Evolutionary conservation across 2,113 vertebrate species (phyloP).

Genomic region (Cottus gobio): DNA sequence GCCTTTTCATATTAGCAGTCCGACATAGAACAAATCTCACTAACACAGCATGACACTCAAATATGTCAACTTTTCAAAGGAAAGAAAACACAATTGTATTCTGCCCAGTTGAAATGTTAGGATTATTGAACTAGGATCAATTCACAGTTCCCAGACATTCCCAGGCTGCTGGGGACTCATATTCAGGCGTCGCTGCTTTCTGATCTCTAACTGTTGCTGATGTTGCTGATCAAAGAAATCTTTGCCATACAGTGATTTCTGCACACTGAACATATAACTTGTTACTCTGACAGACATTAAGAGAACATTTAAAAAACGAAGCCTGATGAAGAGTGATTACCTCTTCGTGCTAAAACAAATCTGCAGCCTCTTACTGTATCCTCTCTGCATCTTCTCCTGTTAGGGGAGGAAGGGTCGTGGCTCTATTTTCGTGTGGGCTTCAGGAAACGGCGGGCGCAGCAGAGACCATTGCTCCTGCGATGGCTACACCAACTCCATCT

Average conservation of each 20-base stretch:
- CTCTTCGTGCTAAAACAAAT: not conserved
- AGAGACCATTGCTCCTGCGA: constrained; percentile 98
- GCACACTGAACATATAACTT: not conserved
- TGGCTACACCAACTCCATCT: constrained; percentile 98
- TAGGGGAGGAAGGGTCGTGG: constrained; percentile 95
- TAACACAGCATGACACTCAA: constrained; percentile 7
- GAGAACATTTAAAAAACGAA: constrained; percentile 29
- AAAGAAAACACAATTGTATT: constrained; percentile 2
- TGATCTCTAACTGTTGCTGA: not conserved
- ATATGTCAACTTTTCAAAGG: constrained; percentile 11
- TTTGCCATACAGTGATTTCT: not conserved
- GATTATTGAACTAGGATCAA: constrained; percentile 31
- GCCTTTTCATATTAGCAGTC: not conserved
- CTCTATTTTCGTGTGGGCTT: constrained; percentile 98
- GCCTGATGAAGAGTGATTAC: constrained; percentile 1
- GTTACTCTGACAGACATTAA: not conserved
- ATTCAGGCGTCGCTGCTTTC: constrained; percentile 9
- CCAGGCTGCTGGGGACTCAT: constrained; percentile 2
- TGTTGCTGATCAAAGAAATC: not conserved
- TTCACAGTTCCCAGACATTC: constrained; percentile 30
- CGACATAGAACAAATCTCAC: not conserved
- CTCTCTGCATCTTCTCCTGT: constrained; percentile 41
- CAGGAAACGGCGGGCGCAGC: constrained; percentile 97
- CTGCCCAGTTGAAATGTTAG: constrained; percentile 36
- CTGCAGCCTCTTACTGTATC: constrained; percentile 6